These are phyloP conservation scores for Darevskia nairensis DNA, from an alignment of 2,797 vertebrate species.

Conservation along the genomic window DNA sequence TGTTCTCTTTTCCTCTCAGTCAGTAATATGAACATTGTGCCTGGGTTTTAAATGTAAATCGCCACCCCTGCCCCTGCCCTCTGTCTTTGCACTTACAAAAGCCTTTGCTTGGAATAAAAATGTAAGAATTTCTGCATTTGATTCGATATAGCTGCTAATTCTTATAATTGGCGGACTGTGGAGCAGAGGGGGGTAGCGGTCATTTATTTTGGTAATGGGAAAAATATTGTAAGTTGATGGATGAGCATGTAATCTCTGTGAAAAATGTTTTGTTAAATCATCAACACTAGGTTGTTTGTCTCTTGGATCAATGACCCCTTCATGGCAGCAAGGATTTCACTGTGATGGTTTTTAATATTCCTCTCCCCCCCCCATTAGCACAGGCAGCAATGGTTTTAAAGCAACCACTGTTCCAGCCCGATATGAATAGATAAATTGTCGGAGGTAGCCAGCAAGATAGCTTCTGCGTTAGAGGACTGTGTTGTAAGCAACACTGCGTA, in stretches of 20 bases:
- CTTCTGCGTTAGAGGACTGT: constrained; percentile 55
- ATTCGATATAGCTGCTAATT: constrained; percentile 43
- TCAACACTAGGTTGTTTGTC: constrained; percentile 75
- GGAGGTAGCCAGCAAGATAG: constrained; percentile 67
- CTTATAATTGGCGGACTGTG: constrained; percentile 33
- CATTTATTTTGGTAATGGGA: constrained; percentile 52
- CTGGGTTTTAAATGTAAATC: constrained; percentile 4
- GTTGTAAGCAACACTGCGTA: constrained; percentile 70
- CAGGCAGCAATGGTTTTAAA: constrained; percentile 69
- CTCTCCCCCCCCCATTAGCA: constrained; percentile 50
- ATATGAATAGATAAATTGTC: constrained; percentile 80
- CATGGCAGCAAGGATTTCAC: constrained; percentile 67
- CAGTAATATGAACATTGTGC: constrained; percentile 9
- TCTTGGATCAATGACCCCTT: constrained; percentile 65
- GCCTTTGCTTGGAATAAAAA: background rate
- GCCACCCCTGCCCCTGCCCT: background rate
- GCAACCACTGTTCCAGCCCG: constrained; percentile 65
- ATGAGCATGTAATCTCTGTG: constrained; percentile 73
- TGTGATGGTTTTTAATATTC: constrained; percentile 67
- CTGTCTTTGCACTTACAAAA: constrained; percentile 31
- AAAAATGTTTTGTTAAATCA: constrained; percentile 74
- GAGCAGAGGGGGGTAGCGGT: constrained; percentile 17
- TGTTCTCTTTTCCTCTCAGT: constrained; percentile 26
- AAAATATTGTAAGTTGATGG: constrained; percentile 61
- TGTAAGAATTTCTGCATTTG: constrained; percentile 19